These are phyloP conservation scores for Poecilia velifera DNA, from an alignment of 2,797 vertebrate species.

Conservation along the genomic window DNA sequence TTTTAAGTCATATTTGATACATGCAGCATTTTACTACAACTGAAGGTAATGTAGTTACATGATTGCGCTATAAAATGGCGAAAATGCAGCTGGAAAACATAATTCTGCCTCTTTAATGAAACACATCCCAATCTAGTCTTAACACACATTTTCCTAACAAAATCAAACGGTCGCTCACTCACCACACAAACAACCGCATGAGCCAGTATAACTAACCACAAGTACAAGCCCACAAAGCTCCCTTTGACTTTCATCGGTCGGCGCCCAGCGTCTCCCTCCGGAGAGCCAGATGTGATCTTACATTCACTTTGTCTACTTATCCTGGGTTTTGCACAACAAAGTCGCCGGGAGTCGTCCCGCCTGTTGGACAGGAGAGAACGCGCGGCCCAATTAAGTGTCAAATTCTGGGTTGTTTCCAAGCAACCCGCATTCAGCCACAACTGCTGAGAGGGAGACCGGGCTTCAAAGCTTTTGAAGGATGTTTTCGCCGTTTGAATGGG, in stretches of 20 bases:
- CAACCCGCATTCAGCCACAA: slow-evolving; percentile 68
- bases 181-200: slow-evolving; percentile 1
- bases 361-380: slow-evolving; percentile 17
- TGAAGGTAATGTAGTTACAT: no score
- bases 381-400: slow-evolving; percentile 59
- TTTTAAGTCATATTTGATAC: no score
- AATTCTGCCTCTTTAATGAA: not conserved
- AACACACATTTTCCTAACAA: not conserved
- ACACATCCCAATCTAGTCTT: not conserved
- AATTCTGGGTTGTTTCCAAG: slow-evolving; percentile 74
- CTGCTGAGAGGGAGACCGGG: slow-evolving; percentile 49
- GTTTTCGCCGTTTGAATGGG: slow-evolving; percentile 42
- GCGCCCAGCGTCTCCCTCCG: slow-evolving; percentile 11
- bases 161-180: not conserved
- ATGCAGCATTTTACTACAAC: no score
- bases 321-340: slow-evolving; percentile 53
- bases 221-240: not conserved
- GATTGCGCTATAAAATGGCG: no score
- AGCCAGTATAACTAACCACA: not conserved
- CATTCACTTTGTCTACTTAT: slow-evolving; percentile 64
- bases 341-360: slow-evolving; percentile 23
- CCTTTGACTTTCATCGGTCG: slow-evolving; percentile 15
- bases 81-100: no score
- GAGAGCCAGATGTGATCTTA: slow-evolving; percentile 51
- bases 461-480: slow-evolving; percentile 61